Conservation (phyloP, 2,797 vertebrate species). For the Hyperoplus lanceolatus region DNA sequence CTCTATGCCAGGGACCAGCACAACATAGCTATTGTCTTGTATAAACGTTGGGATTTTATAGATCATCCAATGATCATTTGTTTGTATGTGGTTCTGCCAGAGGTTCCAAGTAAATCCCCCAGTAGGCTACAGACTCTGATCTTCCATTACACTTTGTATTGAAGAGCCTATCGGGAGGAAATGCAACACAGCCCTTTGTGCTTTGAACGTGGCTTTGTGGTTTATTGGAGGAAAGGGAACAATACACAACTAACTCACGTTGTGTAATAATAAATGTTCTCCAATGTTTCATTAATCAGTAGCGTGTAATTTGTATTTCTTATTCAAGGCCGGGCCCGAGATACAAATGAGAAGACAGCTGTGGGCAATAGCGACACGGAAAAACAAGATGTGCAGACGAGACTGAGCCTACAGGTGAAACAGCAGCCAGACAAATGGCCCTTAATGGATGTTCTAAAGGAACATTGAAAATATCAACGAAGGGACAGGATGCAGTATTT, state of each 20-base stretch:
- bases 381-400: conserved; percentile 56
- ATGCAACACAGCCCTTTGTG: conserved; percentile 60
- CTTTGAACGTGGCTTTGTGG: conserved; percentile 59
- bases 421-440: conserved; percentile 26
- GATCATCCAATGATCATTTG: conserved; percentile 45
- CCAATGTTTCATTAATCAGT: conserved; percentile 69
- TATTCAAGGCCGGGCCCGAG: conserved; percentile 35
- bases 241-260: conserved; percentile 55
- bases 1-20: neutral
- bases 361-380: conserved; percentile 32
- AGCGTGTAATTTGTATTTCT: conserved; percentile 52
- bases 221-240: conserved; percentile 42
- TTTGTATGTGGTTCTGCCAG: conserved; percentile 69
- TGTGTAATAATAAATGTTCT: conserved; percentile 48
- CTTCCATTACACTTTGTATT: conserved; percentile 70
- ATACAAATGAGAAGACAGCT: conserved; percentile 57
- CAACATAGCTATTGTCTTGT: conserved; percentile 35
- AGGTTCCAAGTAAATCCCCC: conserved; percentile 72
- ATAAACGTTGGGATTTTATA: conserved; percentile 28
- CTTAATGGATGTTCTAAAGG: neutral
- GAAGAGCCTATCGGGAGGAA: conserved; percentile 65
- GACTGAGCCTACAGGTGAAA: conserved; percentile 42
- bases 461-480: neutral
- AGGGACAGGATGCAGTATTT: neutral
- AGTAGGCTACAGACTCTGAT: conserved; percentile 68